A percentile compares a stretch with the other conserved stretches of the same genome.
phyloP scores from a whole-genome alignment of 2,113 vertebrate genomes.

The Brachyhypopomus occidentalis region DNA sequence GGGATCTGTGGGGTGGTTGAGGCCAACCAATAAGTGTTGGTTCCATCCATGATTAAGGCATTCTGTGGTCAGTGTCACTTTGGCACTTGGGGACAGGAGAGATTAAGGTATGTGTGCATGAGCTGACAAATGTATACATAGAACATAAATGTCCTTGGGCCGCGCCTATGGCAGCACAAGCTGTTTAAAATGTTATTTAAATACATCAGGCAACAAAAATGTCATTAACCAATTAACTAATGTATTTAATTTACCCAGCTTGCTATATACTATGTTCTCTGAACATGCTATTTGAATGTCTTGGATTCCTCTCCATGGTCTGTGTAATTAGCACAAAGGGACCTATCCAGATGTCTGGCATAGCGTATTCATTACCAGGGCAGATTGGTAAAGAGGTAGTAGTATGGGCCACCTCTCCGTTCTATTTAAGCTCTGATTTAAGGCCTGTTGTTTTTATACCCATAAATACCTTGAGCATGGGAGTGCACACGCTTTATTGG shows the following conservation, averaged over 20 bases:
- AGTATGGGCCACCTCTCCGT: constrained; percentile 19
- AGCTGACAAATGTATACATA: neutral
- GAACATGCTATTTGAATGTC: neutral
- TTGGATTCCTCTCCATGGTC: neutral
- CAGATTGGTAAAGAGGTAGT: constrained; percentile 22
- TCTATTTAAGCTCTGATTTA: constrained; percentile 71
- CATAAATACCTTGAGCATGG: constrained; percentile 70
- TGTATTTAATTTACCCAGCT: neutral
- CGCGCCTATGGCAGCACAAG: neutral
- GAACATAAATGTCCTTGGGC: neutral
- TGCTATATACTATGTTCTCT: neutral
- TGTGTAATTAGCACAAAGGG: constrained; percentile 4
- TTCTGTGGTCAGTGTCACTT: constrained; percentile 15
- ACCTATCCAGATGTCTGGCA: neutral
- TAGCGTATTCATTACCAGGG: constrained; percentile 1
- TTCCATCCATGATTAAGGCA: constrained; percentile 22
- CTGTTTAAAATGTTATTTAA: neutral
- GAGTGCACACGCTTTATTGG: constrained; percentile 69
- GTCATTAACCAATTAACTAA: too few species aligned
- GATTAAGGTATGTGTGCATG: neutral
- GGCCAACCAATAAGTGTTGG: neutral
- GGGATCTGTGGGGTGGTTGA: constrained; percentile 15
- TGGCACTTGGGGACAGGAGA: constrained; percentile 34
- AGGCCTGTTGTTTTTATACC: constrained; percentile 70
- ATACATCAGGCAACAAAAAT: neutral